phyloP scores from a whole-genome alignment of 2,888 invertebrate genomes.

The Caenorhabditis doughertyi region DNA sequence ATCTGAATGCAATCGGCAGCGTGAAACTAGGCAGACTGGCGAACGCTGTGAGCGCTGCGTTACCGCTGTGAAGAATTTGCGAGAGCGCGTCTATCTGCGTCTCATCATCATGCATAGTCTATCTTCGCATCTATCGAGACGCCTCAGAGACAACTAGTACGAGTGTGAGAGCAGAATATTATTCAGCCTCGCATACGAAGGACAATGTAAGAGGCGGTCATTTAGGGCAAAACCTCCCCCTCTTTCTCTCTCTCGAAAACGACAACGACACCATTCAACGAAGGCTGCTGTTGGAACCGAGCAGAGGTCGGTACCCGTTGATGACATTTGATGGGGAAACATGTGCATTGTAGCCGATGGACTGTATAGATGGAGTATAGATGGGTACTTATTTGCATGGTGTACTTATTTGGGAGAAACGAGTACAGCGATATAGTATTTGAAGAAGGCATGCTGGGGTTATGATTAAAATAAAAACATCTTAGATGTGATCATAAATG shows the following conservation, averaged over 20 bases:
- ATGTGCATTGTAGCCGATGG: too few relatives aligned
- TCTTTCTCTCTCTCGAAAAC: too few relatives aligned
- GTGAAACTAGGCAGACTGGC: conserved; percentile 31
- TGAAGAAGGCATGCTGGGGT: too few relatives aligned
- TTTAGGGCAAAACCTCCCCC: background rate
- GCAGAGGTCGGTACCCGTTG: too few relatives aligned
- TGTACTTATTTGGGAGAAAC: too few relatives aligned
- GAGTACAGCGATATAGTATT: too few relatives aligned
- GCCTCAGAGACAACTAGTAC: conserved; percentile 41
- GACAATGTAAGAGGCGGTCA: conserved; percentile 32
- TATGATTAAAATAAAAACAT: too few relatives aligned
- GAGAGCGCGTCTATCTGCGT: conserved; percentile 43
- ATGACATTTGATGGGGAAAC: too few relatives aligned
- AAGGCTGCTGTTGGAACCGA: background rate
- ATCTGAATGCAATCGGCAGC: conserved; percentile 7
- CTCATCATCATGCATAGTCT: conserved; percentile 8
- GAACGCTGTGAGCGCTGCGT: conserved; percentile 35
- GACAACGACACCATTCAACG: background rate
- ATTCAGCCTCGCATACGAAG: conserved; percentile 38
- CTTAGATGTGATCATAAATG: too few relatives aligned
- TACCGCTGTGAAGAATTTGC: conserved; percentile 41
- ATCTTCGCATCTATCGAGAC: conserved; percentile 9
- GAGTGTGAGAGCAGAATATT: conserved; percentile 40
- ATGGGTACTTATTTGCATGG: too few relatives aligned
- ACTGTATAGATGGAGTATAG: too few relatives aligned